Base-by-base conservation (phyloP, 2,888 invertebrate genomes). In the Drosophila neoperkinsi region DNA sequence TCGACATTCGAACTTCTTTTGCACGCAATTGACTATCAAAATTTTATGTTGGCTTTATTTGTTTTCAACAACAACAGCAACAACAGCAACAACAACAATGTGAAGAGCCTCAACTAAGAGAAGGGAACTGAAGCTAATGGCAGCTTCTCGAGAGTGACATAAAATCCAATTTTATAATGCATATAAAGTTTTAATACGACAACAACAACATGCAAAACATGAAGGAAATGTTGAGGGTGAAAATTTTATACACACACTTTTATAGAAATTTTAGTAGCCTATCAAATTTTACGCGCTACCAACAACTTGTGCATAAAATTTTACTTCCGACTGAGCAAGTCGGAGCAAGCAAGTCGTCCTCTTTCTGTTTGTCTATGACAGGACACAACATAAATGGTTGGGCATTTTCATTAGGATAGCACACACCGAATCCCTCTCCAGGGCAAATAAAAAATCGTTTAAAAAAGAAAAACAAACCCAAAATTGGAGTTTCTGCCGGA, bases 101-200 rank as follows among this genome's bases (percentile, higher is more conserved):
- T 51, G 13, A 57, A 38, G 34, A 46, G 57, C 49, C 16, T 25
- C 25, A 56, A 34, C 18, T 34, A 30, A 33, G 66, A 43, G n/a
- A 9, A 50, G 43, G 56, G 46, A 43, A 59, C 52, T 41, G 46
- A 58, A 56, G 77, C 86, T 77, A 85, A 88, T 81, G 86, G 77
- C 83, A 73, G 77, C 83, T 79, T 71, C 62, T 64, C 64, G 85
- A 66, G 84, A 79, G 78, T 84, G 79, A 86, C 89, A 88, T 86
- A 86, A 86, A 86, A 88, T 84, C 82, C 87, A 80, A 86, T 88
- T 86, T 86, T 86, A 86, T 88, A 87, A 86, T 79, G 82, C 84
- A 87, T 89, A 86, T 86, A 86, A 86, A 86, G 77, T 85, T 85
- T 85, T 85, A 88, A 84, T 82, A 85, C 83, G 51, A 67, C 61